These are phyloP conservation scores for Lysiphlebus fabarum DNA, from an alignment of 1,140 invertebrate genomes.

Conservation along the genomic window DNA sequence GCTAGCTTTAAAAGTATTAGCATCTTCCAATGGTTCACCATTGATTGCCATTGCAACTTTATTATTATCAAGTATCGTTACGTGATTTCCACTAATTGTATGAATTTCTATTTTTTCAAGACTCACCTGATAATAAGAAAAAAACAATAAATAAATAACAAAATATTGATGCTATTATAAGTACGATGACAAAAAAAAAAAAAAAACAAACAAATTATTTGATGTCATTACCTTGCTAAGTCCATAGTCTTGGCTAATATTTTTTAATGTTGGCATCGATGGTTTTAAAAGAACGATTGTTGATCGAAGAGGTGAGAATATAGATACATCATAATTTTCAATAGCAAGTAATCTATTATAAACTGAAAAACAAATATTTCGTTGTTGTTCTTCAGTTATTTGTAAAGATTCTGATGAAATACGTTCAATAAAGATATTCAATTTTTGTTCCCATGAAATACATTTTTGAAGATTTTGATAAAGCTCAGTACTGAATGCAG, in stretches of 20 bases:
- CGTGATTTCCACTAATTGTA: conserved; percentile 62
- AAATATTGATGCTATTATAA: too few relatives aligned
- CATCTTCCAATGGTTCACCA: conserved; percentile 44
- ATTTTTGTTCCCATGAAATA: conserved; percentile 46
- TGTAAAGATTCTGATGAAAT: conserved; percentile 24
- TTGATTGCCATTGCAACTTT: conserved; percentile 65
- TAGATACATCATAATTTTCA: conserved; percentile 48
- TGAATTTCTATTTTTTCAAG: conserved; percentile 37
- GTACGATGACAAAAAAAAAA: too few relatives aligned
- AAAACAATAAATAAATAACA: too few relatives aligned
- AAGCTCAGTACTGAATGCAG: conserved; percentile 36
- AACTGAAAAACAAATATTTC: conserved; percentile 48
- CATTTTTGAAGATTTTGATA: conserved; percentile 45
- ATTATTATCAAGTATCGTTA: conserved; percentile 65
- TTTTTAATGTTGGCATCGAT: conserved; percentile 50
- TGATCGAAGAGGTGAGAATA: conserved; percentile 52
- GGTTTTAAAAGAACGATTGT: conserved; percentile 65
- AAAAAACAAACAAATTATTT: too few relatives aligned
- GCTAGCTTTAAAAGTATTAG: conserved; percentile 35
- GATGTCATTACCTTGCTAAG: conserved; percentile 53
- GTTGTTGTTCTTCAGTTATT: conserved; percentile 46
- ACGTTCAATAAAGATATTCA: conserved; percentile 34
- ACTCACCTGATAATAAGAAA: conserved; percentile 35
- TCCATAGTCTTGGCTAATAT: conserved; percentile 64
- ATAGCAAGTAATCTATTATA: conserved; percentile 61